phyloP scores from a whole-genome alignment of 23 tunicate genomes.

The Phallusia fumigata region DNA sequence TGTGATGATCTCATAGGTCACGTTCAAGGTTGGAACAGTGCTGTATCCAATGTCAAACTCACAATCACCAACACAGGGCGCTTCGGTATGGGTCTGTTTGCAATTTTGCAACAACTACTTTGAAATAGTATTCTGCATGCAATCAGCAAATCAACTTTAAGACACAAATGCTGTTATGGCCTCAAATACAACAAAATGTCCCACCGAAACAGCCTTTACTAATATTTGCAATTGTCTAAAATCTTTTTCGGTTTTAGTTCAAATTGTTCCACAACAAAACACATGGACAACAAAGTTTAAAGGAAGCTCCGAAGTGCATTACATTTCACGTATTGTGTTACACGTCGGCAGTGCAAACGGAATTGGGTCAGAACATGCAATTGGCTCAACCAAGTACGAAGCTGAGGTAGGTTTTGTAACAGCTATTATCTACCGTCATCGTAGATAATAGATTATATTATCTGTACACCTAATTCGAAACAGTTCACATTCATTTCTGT shows the following conservation, averaged over 20 bases:
- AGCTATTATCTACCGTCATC: no score
- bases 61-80: slow-evolving; percentile 1
- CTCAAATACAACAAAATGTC: no score
- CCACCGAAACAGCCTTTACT: no score
- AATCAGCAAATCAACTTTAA: no score
- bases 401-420: neutral
- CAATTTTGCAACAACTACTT: no score
- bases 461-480: no score
- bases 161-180: no score
- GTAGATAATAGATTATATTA: no score
- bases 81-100: no score
- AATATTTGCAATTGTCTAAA: no score
- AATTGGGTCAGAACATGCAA: slow-evolving; percentile 13
- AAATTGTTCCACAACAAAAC: neutral
- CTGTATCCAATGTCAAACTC: neutral
- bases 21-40: neutral
- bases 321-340: neutral
- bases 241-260: neutral
- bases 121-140: no score
- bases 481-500: no score
- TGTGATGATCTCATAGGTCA: neutral
- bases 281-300: neutral
- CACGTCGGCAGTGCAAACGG: neutral
- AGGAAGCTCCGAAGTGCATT: neutral
- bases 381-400: neutral